A percentile compares a stretch with the other conserved stretches of the same genome.
Conservation (phyloP, 2,888 invertebrate genomes). For the Diaphora mendica region DNA sequence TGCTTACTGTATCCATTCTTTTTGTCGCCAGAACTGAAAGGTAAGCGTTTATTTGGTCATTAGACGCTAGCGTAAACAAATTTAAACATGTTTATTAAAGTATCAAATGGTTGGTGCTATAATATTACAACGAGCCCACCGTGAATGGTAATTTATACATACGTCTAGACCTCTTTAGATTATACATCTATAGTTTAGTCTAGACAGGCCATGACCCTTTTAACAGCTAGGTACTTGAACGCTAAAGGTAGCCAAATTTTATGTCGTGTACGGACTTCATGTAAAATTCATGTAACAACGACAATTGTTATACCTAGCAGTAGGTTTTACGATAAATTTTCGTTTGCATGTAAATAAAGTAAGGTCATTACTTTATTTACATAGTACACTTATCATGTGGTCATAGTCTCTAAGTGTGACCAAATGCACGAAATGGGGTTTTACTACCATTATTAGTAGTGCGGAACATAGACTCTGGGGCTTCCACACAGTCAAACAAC, state of each 20-base stretch:
- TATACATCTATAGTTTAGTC: slow-evolving; percentile 67
- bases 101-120: neutral
- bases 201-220: slow-evolving; percentile 80
- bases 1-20: neutral
- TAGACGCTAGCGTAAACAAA: slow-evolving; percentile 12
- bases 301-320: neutral
- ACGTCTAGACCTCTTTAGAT: slow-evolving; percentile 73
- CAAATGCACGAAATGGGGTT: neutral
- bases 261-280: slow-evolving; percentile 13
- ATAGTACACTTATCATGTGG: neutral
- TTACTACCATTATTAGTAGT: neutral
- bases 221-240: slow-evolving; percentile 51
- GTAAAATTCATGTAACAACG: neutral
- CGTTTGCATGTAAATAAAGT: neutral
- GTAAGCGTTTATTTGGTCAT: slow-evolving; percentile 1
- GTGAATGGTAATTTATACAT: slow-evolving; percentile 41
- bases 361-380: neutral
- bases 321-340: neutral
- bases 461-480: neutral
- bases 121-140: slow-evolving; percentile 19
- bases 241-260: slow-evolving; percentile 40
- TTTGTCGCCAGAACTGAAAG: neutral
- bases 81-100: slow-evolving; percentile 9
- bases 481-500: neutral
- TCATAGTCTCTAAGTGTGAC: neutral